Evolutionary conservation across 2,888 invertebrate genomes (phyloP).

Genomic region (Leuctra nigra): DNA sequence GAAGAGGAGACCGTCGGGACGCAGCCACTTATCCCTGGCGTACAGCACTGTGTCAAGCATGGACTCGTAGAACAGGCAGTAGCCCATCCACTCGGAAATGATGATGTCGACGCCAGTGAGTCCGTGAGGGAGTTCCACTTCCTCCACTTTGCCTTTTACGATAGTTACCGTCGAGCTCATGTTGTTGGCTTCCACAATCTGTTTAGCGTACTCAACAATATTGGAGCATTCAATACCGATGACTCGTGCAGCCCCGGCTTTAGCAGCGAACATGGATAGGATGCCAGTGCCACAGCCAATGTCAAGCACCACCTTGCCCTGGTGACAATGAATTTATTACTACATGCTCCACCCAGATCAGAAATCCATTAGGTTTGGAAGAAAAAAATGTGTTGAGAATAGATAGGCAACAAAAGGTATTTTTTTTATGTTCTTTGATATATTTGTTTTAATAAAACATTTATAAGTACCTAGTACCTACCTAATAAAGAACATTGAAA

Average conservation of each 20-base stretch:
- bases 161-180: conserved; percentile 74
- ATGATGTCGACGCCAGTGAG: conserved; percentile 91
- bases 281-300: conserved; percentile 99
- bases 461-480: no score
- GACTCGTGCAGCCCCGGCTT: conserved; percentile 92
- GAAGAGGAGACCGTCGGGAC: conserved; percentile 75
- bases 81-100: conserved; percentile 76
- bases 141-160: conserved; percentile 82
- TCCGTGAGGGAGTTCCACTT: conserved; percentile 86
- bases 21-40: conserved; percentile 97
- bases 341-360: no score
- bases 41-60: conserved; percentile 99
- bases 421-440: no score
- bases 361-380: no score
- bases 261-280: conserved; percentile 98
- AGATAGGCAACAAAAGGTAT: no score
- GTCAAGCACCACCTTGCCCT: conserved; percentile 80
- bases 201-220: conserved; percentile 94
- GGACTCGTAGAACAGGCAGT: conserved; percentile 95
- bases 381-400: no score
- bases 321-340: no score
- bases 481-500: no score
- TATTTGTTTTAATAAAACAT: no score
- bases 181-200: conserved; percentile 85
- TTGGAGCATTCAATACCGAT: conserved; percentile 98